Percentiles rank a stretch among this genome's conserved stretches.
Evolutionary conservation across 2,113 vertebrate genomes (phyloP).

Genomic region (Ochotona princeps): DNA sequence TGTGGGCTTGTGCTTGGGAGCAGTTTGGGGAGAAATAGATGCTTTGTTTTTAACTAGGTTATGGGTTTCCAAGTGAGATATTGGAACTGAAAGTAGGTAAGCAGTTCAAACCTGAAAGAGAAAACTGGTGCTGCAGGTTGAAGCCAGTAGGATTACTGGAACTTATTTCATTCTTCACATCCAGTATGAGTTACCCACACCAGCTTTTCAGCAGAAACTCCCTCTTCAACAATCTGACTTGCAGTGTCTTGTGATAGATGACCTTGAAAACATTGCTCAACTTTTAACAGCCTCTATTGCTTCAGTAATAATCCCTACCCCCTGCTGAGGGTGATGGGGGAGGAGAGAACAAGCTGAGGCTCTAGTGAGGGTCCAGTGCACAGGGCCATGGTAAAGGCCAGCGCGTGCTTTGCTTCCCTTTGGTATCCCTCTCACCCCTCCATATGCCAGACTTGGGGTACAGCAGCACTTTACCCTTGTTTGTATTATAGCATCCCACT

Average conservation of each 20-base stretch:
- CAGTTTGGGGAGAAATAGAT: background rate
- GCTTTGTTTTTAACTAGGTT: background rate
- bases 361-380: background rate
- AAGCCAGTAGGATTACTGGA: background rate
- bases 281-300: background rate
- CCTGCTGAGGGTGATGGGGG: background rate
- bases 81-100: background rate
- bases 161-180: background rate
- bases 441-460: background rate
- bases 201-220: background rate
- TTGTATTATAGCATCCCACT: background rate
- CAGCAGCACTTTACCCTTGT: background rate
- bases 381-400: background rate
- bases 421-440: background rate
- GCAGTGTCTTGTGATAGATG: constrained; percentile 6
- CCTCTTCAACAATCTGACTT: background rate
- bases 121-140: background rate
- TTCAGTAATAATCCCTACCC: background rate
- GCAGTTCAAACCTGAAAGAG: background rate
- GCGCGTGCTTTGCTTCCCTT: background rate
- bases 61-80: background rate
- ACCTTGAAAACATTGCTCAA: background rate
- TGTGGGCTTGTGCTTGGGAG: background rate
- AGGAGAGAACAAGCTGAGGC: background rate
- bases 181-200: background rate